Percentiles rank a stretch among this genome's conserved stretches.
These are phyloP conservation scores for Pyrrhia umbra DNA, from an alignment of 2,888 invertebrate species.

Conservation along the genomic window DNA sequence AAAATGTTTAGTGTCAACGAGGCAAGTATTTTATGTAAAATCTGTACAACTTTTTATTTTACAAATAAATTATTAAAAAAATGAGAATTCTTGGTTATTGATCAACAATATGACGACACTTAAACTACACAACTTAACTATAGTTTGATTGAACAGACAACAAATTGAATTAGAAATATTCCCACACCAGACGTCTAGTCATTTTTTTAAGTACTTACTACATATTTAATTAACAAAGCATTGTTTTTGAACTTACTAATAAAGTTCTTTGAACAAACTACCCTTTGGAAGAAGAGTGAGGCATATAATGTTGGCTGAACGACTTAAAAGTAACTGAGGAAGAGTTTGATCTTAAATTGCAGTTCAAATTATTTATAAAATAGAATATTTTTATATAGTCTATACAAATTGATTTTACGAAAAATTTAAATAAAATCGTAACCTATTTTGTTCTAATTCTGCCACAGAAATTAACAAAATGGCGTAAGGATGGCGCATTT, in stretches of 20 bases:
- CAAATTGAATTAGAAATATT: slow-evolving; percentile 38
- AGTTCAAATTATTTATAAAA: background rate
- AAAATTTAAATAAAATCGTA: too few relatives aligned
- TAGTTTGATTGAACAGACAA: slow-evolving; percentile 32
- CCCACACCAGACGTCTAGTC: slow-evolving; percentile 50
- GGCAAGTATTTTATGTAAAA: slow-evolving; percentile 51
- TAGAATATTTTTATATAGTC: background rate
- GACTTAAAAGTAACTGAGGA: slow-evolving; percentile 1
- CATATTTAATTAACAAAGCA: slow-evolving; percentile 17
- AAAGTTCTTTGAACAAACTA: slow-evolving; percentile 31
- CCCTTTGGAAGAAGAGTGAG: slow-evolving; percentile 29
- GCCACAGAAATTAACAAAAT: too few relatives aligned
- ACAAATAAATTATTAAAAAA: slow-evolving; percentile 20
- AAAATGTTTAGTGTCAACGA: slow-evolving; percentile 5
- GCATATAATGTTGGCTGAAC: slow-evolving; percentile 27
- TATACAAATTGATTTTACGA: too few relatives aligned
- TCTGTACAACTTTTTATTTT: slow-evolving; percentile 6
- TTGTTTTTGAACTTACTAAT: slow-evolving; percentile 26
- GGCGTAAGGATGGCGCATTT: too few relatives aligned
- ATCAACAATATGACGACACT: slow-evolving; percentile 31
- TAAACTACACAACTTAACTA: slow-evolving; percentile 35
- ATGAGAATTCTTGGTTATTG: slow-evolving; percentile 34
- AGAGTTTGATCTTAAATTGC: slow-evolving; percentile 1
- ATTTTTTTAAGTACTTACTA: slow-evolving; percentile 48
- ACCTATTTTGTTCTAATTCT: too few relatives aligned